These are phyloP conservation scores for Drosophila neutralis DNA, from an alignment of 2,888 invertebrate species.

Conservation along the genomic window DNA sequence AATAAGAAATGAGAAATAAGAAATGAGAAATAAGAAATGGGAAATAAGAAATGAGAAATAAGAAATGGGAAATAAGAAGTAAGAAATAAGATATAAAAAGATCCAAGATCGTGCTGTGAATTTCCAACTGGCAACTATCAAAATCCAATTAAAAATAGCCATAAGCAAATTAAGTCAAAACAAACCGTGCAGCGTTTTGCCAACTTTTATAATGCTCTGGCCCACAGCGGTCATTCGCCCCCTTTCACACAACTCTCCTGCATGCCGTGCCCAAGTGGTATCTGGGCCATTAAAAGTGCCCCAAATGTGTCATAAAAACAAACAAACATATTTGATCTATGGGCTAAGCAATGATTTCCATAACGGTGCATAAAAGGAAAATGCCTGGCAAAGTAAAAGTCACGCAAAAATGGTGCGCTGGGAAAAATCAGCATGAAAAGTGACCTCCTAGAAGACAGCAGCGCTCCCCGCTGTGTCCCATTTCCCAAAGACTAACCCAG, in stretches of 20 bases:
- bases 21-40: too few relatives aligned
- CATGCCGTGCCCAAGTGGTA: conserved; percentile 9
- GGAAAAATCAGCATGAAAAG: conserved; percentile 52
- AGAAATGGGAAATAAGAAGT: too few relatives aligned
- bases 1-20: too few relatives aligned
- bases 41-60: too few relatives aligned
- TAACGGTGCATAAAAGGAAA: conserved; percentile 24
- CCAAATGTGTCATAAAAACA: conserved; percentile 71
- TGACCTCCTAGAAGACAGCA: conserved; percentile 36
- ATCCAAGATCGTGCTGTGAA: conserved; percentile 53
- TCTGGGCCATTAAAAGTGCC: conserved; percentile 36
- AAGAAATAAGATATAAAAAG: too few relatives aligned
- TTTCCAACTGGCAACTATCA: conserved; percentile 50
- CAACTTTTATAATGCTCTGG: conserved; percentile 46
- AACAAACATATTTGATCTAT: conserved; percentile 47
- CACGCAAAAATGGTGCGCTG: conserved; percentile 44
- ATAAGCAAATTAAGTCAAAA: conserved; percentile 1
- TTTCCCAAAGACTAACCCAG: conserved; percentile 5
- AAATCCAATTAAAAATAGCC: conserved; percentile 58
- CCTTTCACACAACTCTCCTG: conserved; percentile 8
- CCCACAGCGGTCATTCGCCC: conserved; percentile 45
- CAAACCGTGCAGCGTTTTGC: conserved; percentile 16
- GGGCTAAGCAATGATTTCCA: conserved; percentile 24
- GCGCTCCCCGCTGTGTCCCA: conserved; percentile 42
- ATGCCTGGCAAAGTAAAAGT: conserved; percentile 30